phyloP scores from a whole-genome alignment of 1,140 invertebrate genomes.

The Gonatopus flavifemur region DNA sequence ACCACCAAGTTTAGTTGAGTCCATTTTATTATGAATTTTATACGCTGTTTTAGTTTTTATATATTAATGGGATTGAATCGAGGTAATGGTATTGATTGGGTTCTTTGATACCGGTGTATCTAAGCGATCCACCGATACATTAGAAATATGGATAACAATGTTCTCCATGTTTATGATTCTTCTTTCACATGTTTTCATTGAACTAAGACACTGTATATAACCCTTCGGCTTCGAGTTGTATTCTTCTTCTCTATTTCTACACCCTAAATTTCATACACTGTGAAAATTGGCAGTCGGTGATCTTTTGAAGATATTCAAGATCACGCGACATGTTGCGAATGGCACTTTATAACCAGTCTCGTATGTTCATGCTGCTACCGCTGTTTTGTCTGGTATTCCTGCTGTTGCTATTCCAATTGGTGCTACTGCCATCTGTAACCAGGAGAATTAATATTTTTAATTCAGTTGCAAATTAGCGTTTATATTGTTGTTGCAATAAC shows the following conservation, averaged over 20 bases:
- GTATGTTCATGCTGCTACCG: conserved; percentile 26
- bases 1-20: conserved; percentile 41
- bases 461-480: conserved; percentile 11
- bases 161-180: conserved; percentile 21
- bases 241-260: background rate
- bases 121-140: no score
- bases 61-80: no score
- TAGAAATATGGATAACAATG: conserved; percentile 1
- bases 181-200: background rate
- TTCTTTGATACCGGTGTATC: no score
- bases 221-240: background rate
- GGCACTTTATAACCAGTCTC: conserved; percentile 29
- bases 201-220: background rate
- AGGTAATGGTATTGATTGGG: no score
- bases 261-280: conserved; percentile 19
- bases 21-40: conserved; percentile 34
- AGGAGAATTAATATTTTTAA: no score
- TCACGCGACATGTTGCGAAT: conserved; percentile 27
- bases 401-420: no score
- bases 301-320: conserved; percentile 14
- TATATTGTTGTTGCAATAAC: conserved; percentile 21
- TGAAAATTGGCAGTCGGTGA: conserved; percentile 19
- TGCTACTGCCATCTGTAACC: no score
- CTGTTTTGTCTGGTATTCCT: no score
- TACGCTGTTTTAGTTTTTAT: background rate